phyloP scores from a whole-genome alignment of 2,113 vertebrate genomes.

The Myrmecophaga tridactyla region DNA sequence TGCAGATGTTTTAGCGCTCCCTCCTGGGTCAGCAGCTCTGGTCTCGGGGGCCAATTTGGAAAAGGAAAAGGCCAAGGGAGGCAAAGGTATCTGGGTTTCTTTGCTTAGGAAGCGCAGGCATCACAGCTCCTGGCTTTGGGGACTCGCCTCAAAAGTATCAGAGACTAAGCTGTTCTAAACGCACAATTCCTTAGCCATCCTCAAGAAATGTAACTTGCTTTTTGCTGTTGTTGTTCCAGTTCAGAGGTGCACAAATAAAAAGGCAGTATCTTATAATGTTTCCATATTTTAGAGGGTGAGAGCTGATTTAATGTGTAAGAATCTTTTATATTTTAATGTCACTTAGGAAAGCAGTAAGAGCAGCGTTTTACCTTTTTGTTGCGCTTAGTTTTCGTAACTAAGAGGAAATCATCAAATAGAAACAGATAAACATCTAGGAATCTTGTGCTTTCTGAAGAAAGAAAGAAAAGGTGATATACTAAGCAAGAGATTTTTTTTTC shows the following conservation, averaged over 20 bases:
- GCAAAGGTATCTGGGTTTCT: not conserved
- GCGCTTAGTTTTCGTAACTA: conserved; percentile 92
- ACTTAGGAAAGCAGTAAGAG: not conserved
- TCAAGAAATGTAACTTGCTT: not conserved
- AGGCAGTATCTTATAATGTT: not conserved
- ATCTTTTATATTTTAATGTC: not conserved
- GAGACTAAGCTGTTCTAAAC: not conserved
- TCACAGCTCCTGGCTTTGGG: not conserved
- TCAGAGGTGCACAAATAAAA: not conserved
- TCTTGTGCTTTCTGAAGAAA: conserved; percentile 88
- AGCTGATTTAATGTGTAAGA: not conserved
- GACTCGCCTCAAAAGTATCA: not conserved
- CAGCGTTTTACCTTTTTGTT: conserved; percentile 88
- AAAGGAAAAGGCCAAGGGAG: not conserved
- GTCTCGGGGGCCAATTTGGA: not conserved
- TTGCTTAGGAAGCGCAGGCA: not conserved
- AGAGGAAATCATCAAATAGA: conserved; percentile 93
- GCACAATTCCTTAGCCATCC: not conserved
- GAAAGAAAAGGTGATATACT: conserved; percentile 58
- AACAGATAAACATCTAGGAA: conserved; percentile 90
- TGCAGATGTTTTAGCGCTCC: not conserved
- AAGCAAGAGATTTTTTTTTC: not conserved
- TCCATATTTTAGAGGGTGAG: not conserved
- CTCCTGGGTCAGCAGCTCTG: not conserved
- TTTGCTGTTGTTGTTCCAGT: not conserved